Evolutionary conservation across 2,797 vertebrate genomes (phyloP).

Genomic region (Hephaestus fuliginosus): DNA sequence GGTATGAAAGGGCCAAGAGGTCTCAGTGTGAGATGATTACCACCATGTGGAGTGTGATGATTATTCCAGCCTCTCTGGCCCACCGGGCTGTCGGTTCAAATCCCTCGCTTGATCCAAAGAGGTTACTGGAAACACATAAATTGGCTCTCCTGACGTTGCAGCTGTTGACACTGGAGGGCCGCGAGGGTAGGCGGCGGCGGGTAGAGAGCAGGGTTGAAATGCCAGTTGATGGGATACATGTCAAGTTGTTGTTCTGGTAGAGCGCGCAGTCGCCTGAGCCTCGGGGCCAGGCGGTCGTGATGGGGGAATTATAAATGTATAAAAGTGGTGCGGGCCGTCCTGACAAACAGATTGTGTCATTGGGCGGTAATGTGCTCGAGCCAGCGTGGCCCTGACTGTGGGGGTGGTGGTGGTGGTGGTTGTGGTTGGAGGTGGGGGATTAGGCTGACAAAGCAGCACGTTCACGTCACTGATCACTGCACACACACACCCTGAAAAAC

Average conservation of each 20-base stretch:
- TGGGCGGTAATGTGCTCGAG: conserved; percentile 72
- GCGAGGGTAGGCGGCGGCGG: not conserved
- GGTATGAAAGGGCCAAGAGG: conserved; percentile 65
- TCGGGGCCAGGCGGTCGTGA: conserved; percentile 24
- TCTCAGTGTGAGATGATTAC: conserved; percentile 66
- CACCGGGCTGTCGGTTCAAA: conserved; percentile 54
- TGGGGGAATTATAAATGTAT: conserved; percentile 45
- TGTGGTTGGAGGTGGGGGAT: conserved; percentile 60
- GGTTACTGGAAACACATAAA: conserved; percentile 35
- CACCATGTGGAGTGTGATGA: conserved; percentile 42
- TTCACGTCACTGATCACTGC: conserved; percentile 69
- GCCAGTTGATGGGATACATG: conserved; percentile 27
- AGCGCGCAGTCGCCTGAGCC: conserved; percentile 15
- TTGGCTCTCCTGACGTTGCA: conserved; percentile 23
- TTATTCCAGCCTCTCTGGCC: conserved; percentile 67
- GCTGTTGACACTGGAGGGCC: conserved; percentile 18
- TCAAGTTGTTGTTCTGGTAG: conserved; percentile 32
- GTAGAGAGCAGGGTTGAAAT: not conserved
- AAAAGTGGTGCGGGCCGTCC: conserved; percentile 45
- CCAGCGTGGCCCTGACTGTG: conserved; percentile 56
- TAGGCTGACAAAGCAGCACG: conserved; percentile 82
- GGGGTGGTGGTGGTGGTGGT: too few relatives aligned
- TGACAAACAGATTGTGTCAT: conserved; percentile 81
- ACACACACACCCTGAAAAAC: conserved; percentile 48
- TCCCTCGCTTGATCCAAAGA: conserved; percentile 40